Percentiles rank a stretch among this genome's conserved stretches.
Evolutionary conservation across 2,113 vertebrate genomes (phyloP).

Genomic region (Platysternon megacephalum): DNA sequence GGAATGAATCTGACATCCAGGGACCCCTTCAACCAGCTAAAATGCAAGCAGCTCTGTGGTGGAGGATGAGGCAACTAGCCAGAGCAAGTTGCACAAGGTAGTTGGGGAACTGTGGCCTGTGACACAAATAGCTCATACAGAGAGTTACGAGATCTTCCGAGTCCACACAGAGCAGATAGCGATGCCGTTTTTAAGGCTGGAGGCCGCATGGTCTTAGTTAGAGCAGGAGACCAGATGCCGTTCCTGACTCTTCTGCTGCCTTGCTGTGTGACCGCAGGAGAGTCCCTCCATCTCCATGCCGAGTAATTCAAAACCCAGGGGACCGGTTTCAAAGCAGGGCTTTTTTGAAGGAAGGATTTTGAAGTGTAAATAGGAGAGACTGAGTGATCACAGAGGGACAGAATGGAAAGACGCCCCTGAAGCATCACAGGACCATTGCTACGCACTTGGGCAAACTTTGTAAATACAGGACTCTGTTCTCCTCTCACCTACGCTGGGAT

Average conservation of each 20-base stretch:
- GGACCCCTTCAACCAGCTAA: background rate
- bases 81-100: background rate
- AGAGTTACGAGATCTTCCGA: background rate
- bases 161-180: background rate
- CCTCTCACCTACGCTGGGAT: accelerated
- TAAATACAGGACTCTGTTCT: accelerated
- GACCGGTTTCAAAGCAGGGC: background rate
- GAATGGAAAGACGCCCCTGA: background rate
- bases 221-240: background rate
- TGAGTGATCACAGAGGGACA: background rate
- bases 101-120: background rate
- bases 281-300: background rate
- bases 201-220: background rate
- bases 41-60: background rate
- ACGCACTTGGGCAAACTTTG: background rate
- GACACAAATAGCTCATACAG: background rate
- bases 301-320: background rate
- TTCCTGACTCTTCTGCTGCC: background rate
- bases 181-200: accelerated
- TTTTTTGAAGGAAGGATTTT: background rate
- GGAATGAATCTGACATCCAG: background rate
- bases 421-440: accelerated
- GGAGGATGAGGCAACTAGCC: background rate
- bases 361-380: accelerated
- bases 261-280: accelerated